Evolutionary conservation across 2,888 invertebrate species (phyloP), one percentile per base, ranked within the genome.

Genomic region (Tachystola acroxantha): DNA sequence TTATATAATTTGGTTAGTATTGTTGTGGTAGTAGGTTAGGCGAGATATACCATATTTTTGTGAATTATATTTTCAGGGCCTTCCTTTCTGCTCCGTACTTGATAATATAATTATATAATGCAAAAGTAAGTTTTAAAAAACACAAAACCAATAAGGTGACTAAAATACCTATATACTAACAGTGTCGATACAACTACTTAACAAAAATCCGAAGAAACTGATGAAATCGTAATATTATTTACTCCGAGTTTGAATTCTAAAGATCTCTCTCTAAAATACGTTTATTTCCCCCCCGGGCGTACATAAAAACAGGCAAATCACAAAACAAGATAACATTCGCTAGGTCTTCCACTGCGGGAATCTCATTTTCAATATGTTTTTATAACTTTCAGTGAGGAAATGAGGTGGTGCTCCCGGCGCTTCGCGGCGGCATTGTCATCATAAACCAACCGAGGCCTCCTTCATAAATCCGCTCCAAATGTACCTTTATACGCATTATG

Each of bases 281-380:
- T 76, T 76, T 76, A 76, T 74, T 68, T 66, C 56, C 58, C 49
- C 58, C 59, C 57, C 48, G 57, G 62, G 60, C 64, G 64, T 68
- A 71, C 69, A 81, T 79, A 82, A 81, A 82, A 84, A 81, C 73
- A 72, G 72, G 73, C 74, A 75, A 84, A 81, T 82, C 76, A 76
- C 81, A 68, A 81, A 80, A 86, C 81, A 79, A 84, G 85, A 85
- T 84, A 84, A 79, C 80, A 79, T 74, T 82, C 66, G 70, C 69
- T 70, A 68, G 76, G 80, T 73, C 71, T 73, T 77, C 68, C 69
- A 65, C 62, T 57, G 69, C 67, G 75, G 65, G 81, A 77, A 85
- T 85, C 85, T 85, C 81, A 82, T 86, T 85, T 86, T 85, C 86
- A 86, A 86, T 86, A 86, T 85, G 86, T 85, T 85, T 86, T 86